Base-by-base conservation (phyloP, 2,888 invertebrate genomes). In the Perithous albicinctus region DNA sequence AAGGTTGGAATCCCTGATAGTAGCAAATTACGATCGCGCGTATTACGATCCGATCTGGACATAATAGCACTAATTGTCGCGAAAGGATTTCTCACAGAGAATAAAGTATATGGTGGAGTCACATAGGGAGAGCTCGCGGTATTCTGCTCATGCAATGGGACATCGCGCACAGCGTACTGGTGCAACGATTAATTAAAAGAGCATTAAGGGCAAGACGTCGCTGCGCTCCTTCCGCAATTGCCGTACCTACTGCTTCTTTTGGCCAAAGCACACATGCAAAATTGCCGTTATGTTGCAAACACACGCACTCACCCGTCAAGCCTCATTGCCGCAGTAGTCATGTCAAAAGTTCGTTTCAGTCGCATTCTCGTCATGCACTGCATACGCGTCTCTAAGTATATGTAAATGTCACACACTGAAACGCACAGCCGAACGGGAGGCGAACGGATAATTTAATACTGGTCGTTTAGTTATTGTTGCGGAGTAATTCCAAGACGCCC, bases 401-500 rank as follows among this genome's bases (percentile, higher is more conserved):
- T 10, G 10, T 54, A 54, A 6, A 59, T 35, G 18, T n/a, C 35
- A 54, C 43, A 26, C 48, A 64, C 26, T 41, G 18, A 23, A 5
- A 10, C 8, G 51, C 5, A 38, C 43, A 66, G 18, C 10, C 63
- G 41, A 46, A 70, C 64, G 72, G 26, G 35, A 79, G 67, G 54
- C 76, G 83, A 82, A 72, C 78, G 70, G 72, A 85, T 85, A 85
- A 85, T 84, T 85, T 90, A 88, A 91, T 91, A 90, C 89, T 85
- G 85, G 88, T 89, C 88, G 88, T 90, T 91, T 90, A 89, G 89
- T 90, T n/a, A 89, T 91, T 90, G 89, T 91, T 91, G 90, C 89
- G 88, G 87, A 88, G 89, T 90, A 91, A 91, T 90, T 92, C 89
- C 88, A 86, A 88, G 89, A 90, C 88, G 90, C 91, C 88, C 87